These are phyloP conservation scores for Procavia capensis DNA, from an alignment of 2,113 vertebrate genomes.

Conservation along the genomic window DNA sequence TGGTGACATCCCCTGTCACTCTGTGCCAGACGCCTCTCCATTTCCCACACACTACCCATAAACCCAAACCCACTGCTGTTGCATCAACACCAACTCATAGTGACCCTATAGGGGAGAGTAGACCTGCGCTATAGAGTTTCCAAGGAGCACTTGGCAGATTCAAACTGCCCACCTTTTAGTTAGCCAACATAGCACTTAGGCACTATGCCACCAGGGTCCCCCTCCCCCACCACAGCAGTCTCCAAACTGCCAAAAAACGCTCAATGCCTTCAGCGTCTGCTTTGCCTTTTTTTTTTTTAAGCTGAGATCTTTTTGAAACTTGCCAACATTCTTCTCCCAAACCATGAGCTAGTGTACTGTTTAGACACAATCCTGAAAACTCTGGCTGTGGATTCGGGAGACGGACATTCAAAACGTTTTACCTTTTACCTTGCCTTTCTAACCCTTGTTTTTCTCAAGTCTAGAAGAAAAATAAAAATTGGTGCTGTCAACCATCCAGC, in stretches of 20 bases:
- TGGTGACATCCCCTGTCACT: background rate
- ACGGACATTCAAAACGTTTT: too few relatives aligned
- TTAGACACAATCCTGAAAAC: background rate
- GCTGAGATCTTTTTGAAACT: background rate
- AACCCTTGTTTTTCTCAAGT: background rate
- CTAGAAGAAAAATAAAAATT: background rate
- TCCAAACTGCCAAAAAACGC: background rate
- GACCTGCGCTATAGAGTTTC: too few relatives aligned
- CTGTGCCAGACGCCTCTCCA: background rate
- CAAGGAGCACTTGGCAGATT: too few relatives aligned
- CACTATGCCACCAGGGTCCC: too few relatives aligned
- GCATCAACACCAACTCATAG: too few relatives aligned
- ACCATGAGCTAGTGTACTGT: background rate
- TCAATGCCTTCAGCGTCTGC: background rate
- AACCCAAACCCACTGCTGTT: too few relatives aligned
- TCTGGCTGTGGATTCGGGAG: background rate
- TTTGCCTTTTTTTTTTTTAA: background rate
- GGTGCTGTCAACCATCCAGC: too few relatives aligned
- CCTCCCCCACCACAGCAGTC: background rate
- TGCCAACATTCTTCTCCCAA: slow-evolving; percentile 46
- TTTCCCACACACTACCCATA: too few relatives aligned
- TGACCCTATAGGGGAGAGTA: too few relatives aligned
- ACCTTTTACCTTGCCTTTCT: background rate
- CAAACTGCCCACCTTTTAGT: too few relatives aligned
- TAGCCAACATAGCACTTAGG: too few relatives aligned